These are phyloP conservation scores for Heliopora coerulea DNA, from an alignment of 92 coral and sea anemone genomes.

Conservation along the genomic window DNA sequence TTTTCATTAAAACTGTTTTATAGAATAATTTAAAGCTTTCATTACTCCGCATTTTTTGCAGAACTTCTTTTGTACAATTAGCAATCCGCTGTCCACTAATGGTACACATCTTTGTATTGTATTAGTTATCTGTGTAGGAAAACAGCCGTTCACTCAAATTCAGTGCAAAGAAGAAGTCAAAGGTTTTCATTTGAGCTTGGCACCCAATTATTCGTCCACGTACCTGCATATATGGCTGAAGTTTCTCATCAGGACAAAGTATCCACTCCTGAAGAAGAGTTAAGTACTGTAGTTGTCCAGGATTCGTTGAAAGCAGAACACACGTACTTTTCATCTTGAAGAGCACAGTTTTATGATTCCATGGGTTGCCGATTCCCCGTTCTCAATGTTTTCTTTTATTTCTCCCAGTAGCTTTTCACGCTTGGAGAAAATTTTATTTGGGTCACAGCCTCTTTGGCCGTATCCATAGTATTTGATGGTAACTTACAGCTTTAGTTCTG, in stretches of 20 bases:
- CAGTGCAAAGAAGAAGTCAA: slow-evolving; percentile 35
- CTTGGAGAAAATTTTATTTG: slow-evolving; percentile 56
- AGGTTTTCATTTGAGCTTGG: slow-evolving; percentile 58
- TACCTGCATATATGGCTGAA: no score
- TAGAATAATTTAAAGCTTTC: slow-evolving; percentile 50
- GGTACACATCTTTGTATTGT: slow-evolving; percentile 59
- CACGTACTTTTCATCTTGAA: slow-evolving; percentile 48
- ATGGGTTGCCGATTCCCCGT: slow-evolving; percentile 37
- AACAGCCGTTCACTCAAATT: no score
- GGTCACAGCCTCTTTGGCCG: slow-evolving; percentile 48
- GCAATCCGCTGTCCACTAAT: slow-evolving; percentile 58
- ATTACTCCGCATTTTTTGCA: slow-evolving; percentile 54
- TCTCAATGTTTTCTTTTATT: no score
- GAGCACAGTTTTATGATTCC: slow-evolving; percentile 48
- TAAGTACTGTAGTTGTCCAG: slow-evolving; percentile 15
- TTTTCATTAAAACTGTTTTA: slow-evolving; percentile 42
- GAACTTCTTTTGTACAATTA: slow-evolving; percentile 44
- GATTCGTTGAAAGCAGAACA: slow-evolving; percentile 33
- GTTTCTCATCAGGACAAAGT: slow-evolving; percentile 54
- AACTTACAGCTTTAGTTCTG: no score
- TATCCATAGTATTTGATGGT: no score
- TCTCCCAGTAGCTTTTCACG: slow-evolving; percentile 56
- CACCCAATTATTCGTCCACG: slow-evolving; percentile 61
- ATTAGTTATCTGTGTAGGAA: slow-evolving; percentile 65
- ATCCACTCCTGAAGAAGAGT: slow-evolving; percentile 48